Evolutionary conservation across 2,888 invertebrate species (phyloP), one percentile per base, ranked within the genome.

Genomic region (Blastobasis lacticolella): DNA sequence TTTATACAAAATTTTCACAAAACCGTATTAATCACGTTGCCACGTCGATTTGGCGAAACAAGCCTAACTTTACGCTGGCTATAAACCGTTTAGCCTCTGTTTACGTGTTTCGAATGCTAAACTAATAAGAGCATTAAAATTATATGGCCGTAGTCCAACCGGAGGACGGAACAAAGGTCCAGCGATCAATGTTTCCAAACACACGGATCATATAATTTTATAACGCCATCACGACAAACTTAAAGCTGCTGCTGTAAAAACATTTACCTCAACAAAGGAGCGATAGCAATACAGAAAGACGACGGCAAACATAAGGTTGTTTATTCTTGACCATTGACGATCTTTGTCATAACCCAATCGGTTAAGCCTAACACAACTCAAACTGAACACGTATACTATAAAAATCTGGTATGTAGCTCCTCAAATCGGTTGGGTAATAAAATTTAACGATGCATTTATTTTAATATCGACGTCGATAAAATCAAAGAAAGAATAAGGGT

Each of bases 81-180:
- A 75, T 79, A 79, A 80, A 78, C 68, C 68, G 69, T 74, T 72
- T 71, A 71, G 70, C 66, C 67, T 67, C 62, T 69, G 73, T 80
- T 80, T 78, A 81, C 77, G 75, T 76, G 75, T 78, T 76, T 67
- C 66, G 73, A 73, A 75, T 71, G 66, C 68, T 66, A 69, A 76
- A 71, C 76, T 80, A 83, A 84, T 83, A 80, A 75, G 75, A 72
- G 69, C 64, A 78, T 80, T 80, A 83, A 80, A 78, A 75, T 75
- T 79, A 80, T 77, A 78, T 66, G 73, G 75, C 69, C 69, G 63
- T 68, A 60, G 65, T 73, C 57, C 73, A 60, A 71, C 72, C 68
- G 73, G 70, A 23, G 23, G 23, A 69, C 67, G 70, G 69, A 64
- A 77, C 74, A 77, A 81, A 76, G 74, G 71, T 66, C 73, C 76